Conservation (phyloP, 2,113 vertebrate genomes). For the Epinephelus cyanopodus region DNA sequence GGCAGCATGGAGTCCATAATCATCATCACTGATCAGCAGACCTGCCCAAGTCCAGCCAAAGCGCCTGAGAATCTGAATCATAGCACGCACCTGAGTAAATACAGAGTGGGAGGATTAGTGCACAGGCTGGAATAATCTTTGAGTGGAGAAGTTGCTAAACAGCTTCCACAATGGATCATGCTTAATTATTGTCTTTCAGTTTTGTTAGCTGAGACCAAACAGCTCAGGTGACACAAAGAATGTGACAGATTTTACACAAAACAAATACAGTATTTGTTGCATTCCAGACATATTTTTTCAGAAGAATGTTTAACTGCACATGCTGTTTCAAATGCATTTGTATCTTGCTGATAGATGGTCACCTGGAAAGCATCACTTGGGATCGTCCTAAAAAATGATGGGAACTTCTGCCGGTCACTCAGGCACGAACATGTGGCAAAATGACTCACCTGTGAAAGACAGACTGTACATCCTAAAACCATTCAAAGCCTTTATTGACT, state of each 20-base stretch:
- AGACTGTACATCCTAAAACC: not conserved
- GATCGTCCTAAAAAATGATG: slow-evolving; percentile 33
- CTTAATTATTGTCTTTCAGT: not conserved
- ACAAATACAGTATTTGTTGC: too few relatives aligned
- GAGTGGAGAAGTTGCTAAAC: not conserved
- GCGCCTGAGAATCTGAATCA: too few relatives aligned
- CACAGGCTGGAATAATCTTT: not conserved
- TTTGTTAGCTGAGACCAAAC: not conserved
- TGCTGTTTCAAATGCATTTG: not conserved
- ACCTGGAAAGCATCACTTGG: slow-evolving; percentile 37
- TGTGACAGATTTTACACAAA: not conserved
- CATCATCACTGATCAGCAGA: too few relatives aligned
- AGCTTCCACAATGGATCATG: not conserved
- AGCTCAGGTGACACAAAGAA: not conserved
- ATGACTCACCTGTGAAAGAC: slow-evolving; percentile 22
- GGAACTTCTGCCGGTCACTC: slow-evolving; percentile 18
- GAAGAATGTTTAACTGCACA: not conserved
- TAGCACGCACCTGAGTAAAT: too few relatives aligned
- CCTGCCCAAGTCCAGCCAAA: too few relatives aligned
- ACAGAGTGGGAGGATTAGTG: too few relatives aligned
- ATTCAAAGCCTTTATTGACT: not conserved
- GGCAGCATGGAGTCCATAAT: too few relatives aligned
- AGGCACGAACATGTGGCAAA: slow-evolving; percentile 31
- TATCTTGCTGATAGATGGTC: not conserved
- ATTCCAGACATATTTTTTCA: not conserved